Percentiles rank a stretch among this genome's conserved stretches.
Evolutionary conservation across 2,888 invertebrate species (phyloP).

Genomic region (Tortrix viridana): DNA sequence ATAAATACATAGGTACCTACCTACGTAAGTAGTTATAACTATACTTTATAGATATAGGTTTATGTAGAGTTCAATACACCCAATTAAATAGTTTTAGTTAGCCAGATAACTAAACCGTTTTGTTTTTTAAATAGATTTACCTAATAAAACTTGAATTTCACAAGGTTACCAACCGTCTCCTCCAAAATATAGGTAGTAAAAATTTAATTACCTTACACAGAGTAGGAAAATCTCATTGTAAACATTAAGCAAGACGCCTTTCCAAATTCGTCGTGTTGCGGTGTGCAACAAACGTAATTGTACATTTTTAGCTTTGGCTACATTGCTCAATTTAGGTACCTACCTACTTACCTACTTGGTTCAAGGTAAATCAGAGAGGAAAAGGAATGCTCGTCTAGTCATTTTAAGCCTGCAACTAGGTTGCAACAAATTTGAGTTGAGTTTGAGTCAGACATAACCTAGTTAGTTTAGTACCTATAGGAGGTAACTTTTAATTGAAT

Average conservation of each 20-base stretch:
- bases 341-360: too few relatives aligned
- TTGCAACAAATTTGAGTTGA: too few relatives aligned
- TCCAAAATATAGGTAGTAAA: too few relatives aligned
- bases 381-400: neutral
- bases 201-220: too few relatives aligned
- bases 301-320: conserved; percentile 13
- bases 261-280: conserved; percentile 24
- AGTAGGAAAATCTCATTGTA: neutral
- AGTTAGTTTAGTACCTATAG: too few relatives aligned
- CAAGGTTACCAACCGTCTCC: too few relatives aligned
- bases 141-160: neutral
- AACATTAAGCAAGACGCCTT: conserved; percentile 19
- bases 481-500: too few relatives aligned
- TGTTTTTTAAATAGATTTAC: neutral
- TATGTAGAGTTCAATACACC: conserved; percentile 23
- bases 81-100: neutral
- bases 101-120: neutral
- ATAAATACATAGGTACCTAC: neutral
- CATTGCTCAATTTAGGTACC: conserved; percentile 24
- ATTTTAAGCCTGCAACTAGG: neutral
- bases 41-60: neutral
- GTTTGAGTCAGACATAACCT: too few relatives aligned
- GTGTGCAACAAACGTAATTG: conserved; percentile 28
- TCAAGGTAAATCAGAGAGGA: conserved; percentile 13
- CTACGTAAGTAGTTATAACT: neutral